phyloP scores from a whole-genome alignment of 2,113 vertebrate species.

The Cepphus grylle region DNA sequence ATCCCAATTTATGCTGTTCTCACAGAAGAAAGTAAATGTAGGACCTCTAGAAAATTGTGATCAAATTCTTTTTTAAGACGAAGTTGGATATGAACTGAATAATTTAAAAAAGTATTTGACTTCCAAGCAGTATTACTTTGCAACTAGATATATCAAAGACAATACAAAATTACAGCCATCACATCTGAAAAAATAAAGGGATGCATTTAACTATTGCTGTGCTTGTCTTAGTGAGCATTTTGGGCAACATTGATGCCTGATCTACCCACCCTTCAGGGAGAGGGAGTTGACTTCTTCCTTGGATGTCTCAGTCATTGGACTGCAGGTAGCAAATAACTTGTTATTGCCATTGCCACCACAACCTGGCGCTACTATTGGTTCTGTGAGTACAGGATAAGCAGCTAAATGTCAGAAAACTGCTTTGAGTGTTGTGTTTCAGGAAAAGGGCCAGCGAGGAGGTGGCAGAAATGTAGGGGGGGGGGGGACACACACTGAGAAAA shows the following conservation, averaged over 20 bases:
- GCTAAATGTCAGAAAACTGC: neutral
- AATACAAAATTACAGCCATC: neutral
- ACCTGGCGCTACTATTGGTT: neutral
- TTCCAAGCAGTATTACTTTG: neutral
- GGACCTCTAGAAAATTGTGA: neutral
- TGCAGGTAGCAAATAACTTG: neutral
- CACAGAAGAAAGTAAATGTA: neutral
- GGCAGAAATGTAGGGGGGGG: neutral
- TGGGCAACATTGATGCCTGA: neutral
- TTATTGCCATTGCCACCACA: neutral
- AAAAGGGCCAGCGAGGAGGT: neutral
- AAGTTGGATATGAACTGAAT: neutral
- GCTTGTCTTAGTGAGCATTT: neutral
- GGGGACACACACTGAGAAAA: neutral
- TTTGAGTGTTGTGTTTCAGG: neutral
- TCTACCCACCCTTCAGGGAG: neutral
- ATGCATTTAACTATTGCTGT: neutral
- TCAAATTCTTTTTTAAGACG: neutral
- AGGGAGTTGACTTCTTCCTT: neutral
- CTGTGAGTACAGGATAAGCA: neutral
- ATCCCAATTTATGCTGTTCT: neutral
- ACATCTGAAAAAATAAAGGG: neutral
- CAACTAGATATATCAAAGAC: neutral
- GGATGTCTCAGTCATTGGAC: neutral
- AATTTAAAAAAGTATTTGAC: neutral